Evolutionary conservation across 2,888 invertebrate species (phyloP), one percentile per base, ranked within the genome.

Genomic region (Ichneumoninae sp.): DNA sequence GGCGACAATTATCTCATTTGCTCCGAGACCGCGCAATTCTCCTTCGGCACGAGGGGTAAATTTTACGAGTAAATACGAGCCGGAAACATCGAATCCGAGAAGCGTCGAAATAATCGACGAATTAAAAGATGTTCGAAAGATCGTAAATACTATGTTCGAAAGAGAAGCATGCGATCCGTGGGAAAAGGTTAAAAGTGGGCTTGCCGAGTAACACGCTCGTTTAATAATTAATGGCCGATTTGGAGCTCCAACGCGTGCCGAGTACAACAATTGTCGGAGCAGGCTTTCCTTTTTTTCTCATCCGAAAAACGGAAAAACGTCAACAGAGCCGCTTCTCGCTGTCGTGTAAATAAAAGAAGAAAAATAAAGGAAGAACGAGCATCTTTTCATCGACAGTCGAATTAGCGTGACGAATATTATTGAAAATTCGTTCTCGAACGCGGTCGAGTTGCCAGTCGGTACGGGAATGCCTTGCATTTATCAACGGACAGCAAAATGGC

Each of bases 401-500:
- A 60, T 77, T 70, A 69, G 76, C 82, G 60, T 73, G 63, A 69
- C 79, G 47, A 52, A 83, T 75, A 85, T 30, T 63, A 85, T 86
- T 86, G 88, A 87, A 88, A 52, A 85, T 87, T 87, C 74, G 84
- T 87, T 87, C 69, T 81, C 71, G 85, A 87, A 86, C 85, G 88
- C 86, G 87, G 87, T 83, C 78, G 85, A 80, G 80, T 85, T 89
- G 92, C 91, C 93, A 90, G 93, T 94, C 93, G 93, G 93, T 94
- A 94, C 93, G 93, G 90, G 90, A 91, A 92, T 92, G 90, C 88
- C 90, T 89, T 90, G 90, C 87, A 93, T 93, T 94, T 94, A 94
- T 94, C 93, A 94, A 94, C 94, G 93, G 94, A 93, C 86, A 93
- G 93, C 93, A 94, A 94, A 92, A 94, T 94, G 94, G 94, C 94